These are phyloP conservation scores for Polypedilum vanderplanki DNA, from an alignment of 1,140 invertebrate genomes.

Conservation along the genomic window DNA sequence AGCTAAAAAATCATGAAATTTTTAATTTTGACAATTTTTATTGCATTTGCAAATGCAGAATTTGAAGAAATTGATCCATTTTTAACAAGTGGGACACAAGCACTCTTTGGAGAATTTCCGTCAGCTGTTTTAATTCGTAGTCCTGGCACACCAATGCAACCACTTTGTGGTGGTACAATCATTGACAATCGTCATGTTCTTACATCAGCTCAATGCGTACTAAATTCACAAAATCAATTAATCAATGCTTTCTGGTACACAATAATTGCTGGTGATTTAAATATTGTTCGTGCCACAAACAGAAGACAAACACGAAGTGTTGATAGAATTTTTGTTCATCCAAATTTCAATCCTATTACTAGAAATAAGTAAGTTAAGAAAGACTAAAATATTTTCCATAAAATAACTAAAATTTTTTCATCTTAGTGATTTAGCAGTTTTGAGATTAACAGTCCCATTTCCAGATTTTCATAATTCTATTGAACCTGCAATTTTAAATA, in stretches of 20 bases:
- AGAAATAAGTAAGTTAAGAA: constrained; percentile 15
- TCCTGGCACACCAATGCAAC: background rate
- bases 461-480: constrained; percentile 26
- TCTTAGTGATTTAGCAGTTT: background rate
- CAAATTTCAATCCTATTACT: background rate
- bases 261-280: background rate
- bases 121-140: background rate
- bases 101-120: background rate
- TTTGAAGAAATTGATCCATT: background rate
- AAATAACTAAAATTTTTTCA: background rate
- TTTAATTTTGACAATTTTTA: background rate
- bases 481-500: background rate
- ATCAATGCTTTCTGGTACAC: constrained; percentile 17
- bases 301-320: background rate
- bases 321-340: background rate
- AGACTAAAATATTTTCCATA: background rate
- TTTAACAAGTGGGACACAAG: background rate
- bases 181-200: background rate
- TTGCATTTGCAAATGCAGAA: background rate
- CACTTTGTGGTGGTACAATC: background rate
- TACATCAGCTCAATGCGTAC: background rate
- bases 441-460: background rate
- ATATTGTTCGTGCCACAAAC: background rate
- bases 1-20: constrained; percentile 7
- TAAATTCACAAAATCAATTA: background rate